phyloP scores from a whole-genome alignment of 1,140 invertebrate species.

The Papilio aristodemus region DNA sequence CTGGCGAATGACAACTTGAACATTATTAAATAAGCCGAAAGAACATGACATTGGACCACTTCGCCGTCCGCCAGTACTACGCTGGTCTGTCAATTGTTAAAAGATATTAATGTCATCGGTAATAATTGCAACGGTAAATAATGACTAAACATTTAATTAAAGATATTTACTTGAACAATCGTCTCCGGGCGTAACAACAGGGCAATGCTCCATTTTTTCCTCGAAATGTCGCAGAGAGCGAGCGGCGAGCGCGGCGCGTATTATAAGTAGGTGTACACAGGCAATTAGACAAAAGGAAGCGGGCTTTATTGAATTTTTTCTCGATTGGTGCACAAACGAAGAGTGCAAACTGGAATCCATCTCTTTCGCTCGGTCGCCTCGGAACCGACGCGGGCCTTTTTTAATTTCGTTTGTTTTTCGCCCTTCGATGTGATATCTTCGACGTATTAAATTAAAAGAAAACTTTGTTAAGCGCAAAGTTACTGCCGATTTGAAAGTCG shows the following conservation, averaged over 20 bases:
- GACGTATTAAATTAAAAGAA: constrained; percentile 37
- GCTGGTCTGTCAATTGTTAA: background rate
- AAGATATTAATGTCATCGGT: background rate
- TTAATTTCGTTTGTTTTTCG: constrained; percentile 57
- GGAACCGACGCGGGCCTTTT: constrained; percentile 50
- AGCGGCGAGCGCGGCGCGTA: constrained; percentile 53
- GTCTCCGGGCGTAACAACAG: constrained; percentile 41
- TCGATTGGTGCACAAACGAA: constrained; percentile 75
- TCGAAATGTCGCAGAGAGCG: constrained; percentile 53
- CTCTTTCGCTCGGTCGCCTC: constrained; percentile 58
- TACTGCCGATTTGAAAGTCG: constrained; percentile 64
- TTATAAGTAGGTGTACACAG: constrained; percentile 70
- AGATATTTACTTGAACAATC: constrained; percentile 29
- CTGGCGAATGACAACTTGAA: constrained; percentile 38
- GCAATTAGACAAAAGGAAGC: constrained; percentile 77
- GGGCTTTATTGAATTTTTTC: constrained; percentile 78
- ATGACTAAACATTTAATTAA: background rate
- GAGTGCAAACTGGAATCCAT: constrained; percentile 66
- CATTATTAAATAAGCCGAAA: background rate
- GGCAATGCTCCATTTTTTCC: constrained; percentile 53
- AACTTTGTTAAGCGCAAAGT: constrained; percentile 42
- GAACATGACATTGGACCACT: background rate
- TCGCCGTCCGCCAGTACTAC: background rate
- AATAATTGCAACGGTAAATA: background rate
- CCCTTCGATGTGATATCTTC: constrained; percentile 33